Base-by-base conservation (phyloP, 2,888 invertebrate species). In the Drosophila infuscata region DNA sequence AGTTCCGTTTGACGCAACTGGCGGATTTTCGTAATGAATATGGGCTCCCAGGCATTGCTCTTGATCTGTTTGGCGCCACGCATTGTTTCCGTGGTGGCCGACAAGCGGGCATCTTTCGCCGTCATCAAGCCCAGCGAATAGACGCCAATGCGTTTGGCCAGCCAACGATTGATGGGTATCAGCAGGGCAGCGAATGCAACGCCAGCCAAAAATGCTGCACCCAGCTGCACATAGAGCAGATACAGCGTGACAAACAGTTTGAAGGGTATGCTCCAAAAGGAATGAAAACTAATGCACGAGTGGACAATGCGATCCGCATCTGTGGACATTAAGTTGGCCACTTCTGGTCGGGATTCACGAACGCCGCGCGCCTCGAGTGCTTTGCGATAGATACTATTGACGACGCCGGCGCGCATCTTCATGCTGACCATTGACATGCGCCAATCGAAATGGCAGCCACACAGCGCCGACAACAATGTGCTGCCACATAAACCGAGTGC, bases 311-410 rank as follows among this genome's bases (percentile, higher is more conserved):
- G 95, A 92, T 99, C 98, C 0, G 97, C 97, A 92, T 99, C 99
- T 0, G 98, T 98, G 36, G 98, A 99, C 97, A 99, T 98, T 83
- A 98, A 97, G 93, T 99, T 99, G 2, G 99, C 95, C 67, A 99
- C 96, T 94, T 99, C 97, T 0, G 99, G 99, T 48, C 96, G 94
- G 17, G 94, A 84, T 46, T 92, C 91, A 36, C 90, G 87, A 3
- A 94, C 87, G 88, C 94, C 81, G 86, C 93, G 82, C 84, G 94
- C 83, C 91, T 94, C 81, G 92, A 93, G 80, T 80, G 94, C 66
- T 93, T 95, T 75, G 11, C 96, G 94, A 89, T 99, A 98, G 70
- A 98, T 95, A 17, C 96, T 95, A 7, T 97, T 96, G 1, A 99
- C 95, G 43, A 99, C 94, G 0, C 98, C 96, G 8, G 96, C 96